A percentile compares a stretch with the other conserved stretches of the same genome.
Evolutionary conservation across 2,113 vertebrate species (phyloP).

Genomic region (Hylia prasina): DNA sequence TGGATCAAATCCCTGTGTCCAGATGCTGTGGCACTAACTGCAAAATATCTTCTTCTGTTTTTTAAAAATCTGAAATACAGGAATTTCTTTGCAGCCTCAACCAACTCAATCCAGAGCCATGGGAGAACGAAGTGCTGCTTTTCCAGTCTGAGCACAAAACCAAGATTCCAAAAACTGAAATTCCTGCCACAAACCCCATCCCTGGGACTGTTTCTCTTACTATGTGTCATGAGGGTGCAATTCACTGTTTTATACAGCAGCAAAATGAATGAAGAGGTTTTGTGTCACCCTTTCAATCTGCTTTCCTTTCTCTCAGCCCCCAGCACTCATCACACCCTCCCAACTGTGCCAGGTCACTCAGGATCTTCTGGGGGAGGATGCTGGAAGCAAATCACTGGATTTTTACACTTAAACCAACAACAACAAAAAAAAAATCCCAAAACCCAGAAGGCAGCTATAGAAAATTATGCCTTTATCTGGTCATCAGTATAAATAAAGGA

Average conservation of each 20-base stretch:
- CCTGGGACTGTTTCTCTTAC: background rate
- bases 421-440: background rate
- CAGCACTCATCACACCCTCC: background rate
- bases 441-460: background rate
- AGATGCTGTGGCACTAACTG: background rate
- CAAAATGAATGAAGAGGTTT: background rate
- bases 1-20: background rate
- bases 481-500: background rate
- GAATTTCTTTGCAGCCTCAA: background rate
- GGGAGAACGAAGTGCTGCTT: background rate
- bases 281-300: background rate
- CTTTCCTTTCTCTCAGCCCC: background rate
- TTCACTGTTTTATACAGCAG: background rate
- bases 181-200: background rate
- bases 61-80: background rate
- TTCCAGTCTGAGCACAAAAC: background rate
- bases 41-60: background rate
- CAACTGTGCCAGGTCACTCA: background rate
- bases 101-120: background rate
- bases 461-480: background rate
- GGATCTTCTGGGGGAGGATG: background rate
- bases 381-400: background rate
- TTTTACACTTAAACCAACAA: background rate
- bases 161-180: background rate
- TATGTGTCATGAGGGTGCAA: accelerated